A percentile compares a stretch with the other conserved stretches of the same genome.
Evolutionary conservation across 2,797 vertebrate species (phyloP).

Genomic region (Eulemur rubriventer): DNA sequence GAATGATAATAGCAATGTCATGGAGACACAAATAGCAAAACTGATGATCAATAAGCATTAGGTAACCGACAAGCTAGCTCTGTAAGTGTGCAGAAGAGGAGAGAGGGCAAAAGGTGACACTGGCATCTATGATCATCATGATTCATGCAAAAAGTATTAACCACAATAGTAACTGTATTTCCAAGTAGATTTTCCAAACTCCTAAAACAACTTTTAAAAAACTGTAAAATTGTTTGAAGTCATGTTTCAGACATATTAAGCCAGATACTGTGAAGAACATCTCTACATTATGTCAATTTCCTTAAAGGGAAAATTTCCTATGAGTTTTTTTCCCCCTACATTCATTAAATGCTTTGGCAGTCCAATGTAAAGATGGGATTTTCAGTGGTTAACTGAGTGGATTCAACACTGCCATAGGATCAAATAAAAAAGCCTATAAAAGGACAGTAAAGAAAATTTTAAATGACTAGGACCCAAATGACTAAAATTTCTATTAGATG

Average conservation of each 20-base stretch:
- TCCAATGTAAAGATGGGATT: not conserved
- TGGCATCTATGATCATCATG: not conserved
- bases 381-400: not conserved
- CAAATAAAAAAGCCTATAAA: not conserved
- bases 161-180: not conserved
- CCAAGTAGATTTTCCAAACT: not conserved
- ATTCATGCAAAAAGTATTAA: not conserved
- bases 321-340: not conserved
- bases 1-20: not conserved
- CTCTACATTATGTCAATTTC: not conserved
- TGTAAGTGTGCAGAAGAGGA: not conserved
- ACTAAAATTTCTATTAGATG: not conserved
- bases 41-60: not conserved
- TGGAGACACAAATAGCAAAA: not conserved
- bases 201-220: constrained; percentile 13
- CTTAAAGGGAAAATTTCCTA: not conserved
- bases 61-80: not conserved
- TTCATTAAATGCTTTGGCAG: not conserved
- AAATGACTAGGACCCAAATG: not conserved
- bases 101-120: not conserved
- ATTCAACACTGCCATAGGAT: not conserved
- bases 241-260: not conserved
- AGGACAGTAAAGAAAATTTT: not conserved
- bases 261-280: not conserved
- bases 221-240: not conserved